These are phyloP conservation scores for Priocnemis perturbator DNA, from an alignment of 2,888 invertebrate genomes.

Conservation along the genomic window DNA sequence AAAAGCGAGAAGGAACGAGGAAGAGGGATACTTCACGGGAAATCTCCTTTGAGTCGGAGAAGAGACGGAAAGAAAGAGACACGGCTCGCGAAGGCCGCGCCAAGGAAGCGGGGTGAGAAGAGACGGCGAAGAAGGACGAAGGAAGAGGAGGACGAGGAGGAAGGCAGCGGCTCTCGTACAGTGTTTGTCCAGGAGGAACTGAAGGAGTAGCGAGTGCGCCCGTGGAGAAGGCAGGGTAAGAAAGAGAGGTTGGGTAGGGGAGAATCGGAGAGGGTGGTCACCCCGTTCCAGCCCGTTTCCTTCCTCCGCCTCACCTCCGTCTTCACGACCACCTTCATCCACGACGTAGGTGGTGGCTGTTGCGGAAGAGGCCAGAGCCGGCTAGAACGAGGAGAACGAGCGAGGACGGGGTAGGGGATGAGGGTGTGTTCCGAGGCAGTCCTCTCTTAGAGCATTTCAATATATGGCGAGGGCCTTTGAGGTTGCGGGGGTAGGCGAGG, in stretches of 20 bases:
- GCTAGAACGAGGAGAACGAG: conserved; percentile 10
- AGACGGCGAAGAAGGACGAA: conserved; percentile 14
- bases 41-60: conserved; percentile 9
- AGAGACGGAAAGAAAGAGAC: conserved; percentile 12
- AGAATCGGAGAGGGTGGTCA: conserved; percentile 44
- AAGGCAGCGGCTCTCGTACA: conserved; percentile 28
- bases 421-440: conserved; percentile 54
- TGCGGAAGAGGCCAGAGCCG: conserved; percentile 36
- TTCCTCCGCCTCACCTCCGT: too few species aligned
- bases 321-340: conserved; percentile 32
- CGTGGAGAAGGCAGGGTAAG: conserved; percentile 49
- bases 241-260: conserved; percentile 43
- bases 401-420: conserved; percentile 13
- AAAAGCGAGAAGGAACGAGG: conserved; percentile 5
- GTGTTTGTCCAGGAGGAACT: conserved; percentile 65
- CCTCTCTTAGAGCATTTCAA: conserved; percentile 73
- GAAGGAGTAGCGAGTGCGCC: conserved; percentile 52
- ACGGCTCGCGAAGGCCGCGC: conserved; percentile 10
- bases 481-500: conserved; percentile 61
- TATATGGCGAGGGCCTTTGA: conserved; percentile 73
- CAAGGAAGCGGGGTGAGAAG: conserved; percentile 4
- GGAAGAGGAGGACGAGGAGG: conserved; percentile 14
- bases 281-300: conserved; percentile 26
- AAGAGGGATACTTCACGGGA: conserved; percentile 11
- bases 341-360: conserved; percentile 48